Evolutionary conservation across 2,888 invertebrate species (phyloP).

Genomic region (Anthrax anthrax): DNA sequence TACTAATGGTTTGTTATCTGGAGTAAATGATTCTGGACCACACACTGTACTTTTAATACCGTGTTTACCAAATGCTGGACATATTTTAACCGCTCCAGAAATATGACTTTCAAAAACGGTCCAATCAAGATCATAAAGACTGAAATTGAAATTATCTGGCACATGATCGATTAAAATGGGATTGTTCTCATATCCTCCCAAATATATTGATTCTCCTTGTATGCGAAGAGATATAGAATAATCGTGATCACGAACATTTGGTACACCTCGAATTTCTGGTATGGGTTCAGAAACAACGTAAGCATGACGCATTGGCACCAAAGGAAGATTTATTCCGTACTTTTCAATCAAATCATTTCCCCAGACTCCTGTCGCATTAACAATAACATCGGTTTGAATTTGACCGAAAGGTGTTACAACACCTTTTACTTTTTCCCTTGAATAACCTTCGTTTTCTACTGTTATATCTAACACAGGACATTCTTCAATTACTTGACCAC

Average conservation of each 20-base stretch:
- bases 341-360: constrained; percentile 46
- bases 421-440: constrained; percentile 48
- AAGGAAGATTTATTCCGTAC: constrained; percentile 45
- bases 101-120: constrained; percentile 67
- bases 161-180: constrained; percentile 67
- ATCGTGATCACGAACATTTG: constrained; percentile 80
- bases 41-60: constrained; percentile 79
- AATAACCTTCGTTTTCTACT: constrained; percentile 37
- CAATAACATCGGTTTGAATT: constrained; percentile 62
- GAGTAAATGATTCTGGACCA: constrained; percentile 85
- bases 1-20: constrained; percentile 78
- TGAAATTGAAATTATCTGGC: constrained; percentile 63
- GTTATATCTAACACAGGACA: constrained; percentile 59
- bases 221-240: constrained; percentile 66
- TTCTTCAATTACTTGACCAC: constrained; percentile 60
- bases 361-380: constrained; percentile 67
- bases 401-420: constrained; percentile 55
- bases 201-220: constrained; percentile 66
- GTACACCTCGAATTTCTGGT: constrained; percentile 55
- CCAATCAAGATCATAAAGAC: constrained; percentile 78
- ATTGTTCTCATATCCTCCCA: constrained; percentile 81
- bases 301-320: constrained; percentile 76
- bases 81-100: constrained; percentile 52
- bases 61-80: constrained; percentile 56
- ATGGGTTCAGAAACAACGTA: constrained; percentile 73